Percentiles rank a stretch among this genome's conserved stretches.
phyloP scores from a whole-genome alignment of 2,113 vertebrate genomes.

The Apaloderma vittatum region DNA sequence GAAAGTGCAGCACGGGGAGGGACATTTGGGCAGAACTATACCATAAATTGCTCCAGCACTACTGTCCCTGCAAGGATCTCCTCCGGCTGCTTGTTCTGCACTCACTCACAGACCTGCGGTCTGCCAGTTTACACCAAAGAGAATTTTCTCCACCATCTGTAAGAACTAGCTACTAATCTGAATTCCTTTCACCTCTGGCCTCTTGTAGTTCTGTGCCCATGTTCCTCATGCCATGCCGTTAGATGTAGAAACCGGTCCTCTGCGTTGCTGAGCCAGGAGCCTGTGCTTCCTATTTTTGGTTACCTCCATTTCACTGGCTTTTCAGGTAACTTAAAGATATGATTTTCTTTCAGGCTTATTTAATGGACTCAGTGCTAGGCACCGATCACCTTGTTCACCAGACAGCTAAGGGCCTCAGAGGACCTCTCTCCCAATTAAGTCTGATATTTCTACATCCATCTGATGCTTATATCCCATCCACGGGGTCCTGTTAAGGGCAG shows the following conservation, averaged over 20 bases:
- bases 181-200: background rate
- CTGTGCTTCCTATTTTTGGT: background rate
- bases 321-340: background rate
- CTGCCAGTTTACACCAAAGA: background rate
- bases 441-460: background rate
- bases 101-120: background rate
- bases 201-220: background rate
- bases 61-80: background rate
- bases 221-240: background rate
- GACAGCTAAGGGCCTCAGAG: background rate
- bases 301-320: background rate
- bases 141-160: background rate
- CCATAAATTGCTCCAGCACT: background rate
- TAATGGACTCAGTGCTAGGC: no score
- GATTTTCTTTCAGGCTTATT: background rate
- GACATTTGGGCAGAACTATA: background rate
- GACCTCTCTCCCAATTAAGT: background rate
- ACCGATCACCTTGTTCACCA: rapidly evolving
- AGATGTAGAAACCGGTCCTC: background rate
- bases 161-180: background rate
- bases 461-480: background rate
- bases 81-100: background rate
- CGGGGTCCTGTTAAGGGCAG: background rate
- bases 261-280: background rate
- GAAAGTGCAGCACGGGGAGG: background rate